Conservation (phyloP, 2,797 vertebrate genomes). For the Tamandua tetradactyla region DNA sequence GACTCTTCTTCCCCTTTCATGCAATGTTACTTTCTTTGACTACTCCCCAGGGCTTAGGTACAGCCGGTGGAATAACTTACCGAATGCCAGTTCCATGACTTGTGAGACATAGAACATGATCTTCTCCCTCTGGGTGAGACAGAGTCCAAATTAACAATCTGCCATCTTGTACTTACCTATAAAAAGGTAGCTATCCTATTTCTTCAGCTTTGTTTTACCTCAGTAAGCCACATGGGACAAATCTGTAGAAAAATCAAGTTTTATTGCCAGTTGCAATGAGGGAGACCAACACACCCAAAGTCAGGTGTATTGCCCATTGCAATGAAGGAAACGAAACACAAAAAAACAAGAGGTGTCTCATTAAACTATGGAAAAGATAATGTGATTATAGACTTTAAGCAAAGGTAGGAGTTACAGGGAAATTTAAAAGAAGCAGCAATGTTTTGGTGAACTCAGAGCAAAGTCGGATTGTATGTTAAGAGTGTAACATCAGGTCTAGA, state of each 20-base stretch:
- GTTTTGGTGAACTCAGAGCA: background rate
- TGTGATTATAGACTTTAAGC: background rate
- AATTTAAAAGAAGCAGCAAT: background rate
- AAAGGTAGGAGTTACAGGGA: background rate
- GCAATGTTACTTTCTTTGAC: background rate
- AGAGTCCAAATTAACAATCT: no score
- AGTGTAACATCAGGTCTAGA: background rate
- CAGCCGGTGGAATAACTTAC: background rate
- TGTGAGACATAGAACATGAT: background rate
- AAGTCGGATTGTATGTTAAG: background rate
- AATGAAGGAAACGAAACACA: background rate
- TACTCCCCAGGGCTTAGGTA: background rate
- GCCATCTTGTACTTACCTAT: background rate
- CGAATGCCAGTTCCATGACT: background rate
- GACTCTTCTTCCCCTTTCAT: background rate
- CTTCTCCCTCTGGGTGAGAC: background rate
- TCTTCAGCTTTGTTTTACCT: background rate
- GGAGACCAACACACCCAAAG: background rate
- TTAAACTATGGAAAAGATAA: background rate
- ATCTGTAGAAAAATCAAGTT: background rate
- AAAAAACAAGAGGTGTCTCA: background rate
- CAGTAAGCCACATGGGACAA: background rate
- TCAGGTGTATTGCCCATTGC: no score
- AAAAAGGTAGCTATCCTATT: background rate
- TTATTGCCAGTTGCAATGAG: no score